Evolutionary conservation across 2,797 vertebrate genomes (phyloP), one percentile per base, ranked within the genome.

Genomic region (Eulemur coronatus): DNA sequence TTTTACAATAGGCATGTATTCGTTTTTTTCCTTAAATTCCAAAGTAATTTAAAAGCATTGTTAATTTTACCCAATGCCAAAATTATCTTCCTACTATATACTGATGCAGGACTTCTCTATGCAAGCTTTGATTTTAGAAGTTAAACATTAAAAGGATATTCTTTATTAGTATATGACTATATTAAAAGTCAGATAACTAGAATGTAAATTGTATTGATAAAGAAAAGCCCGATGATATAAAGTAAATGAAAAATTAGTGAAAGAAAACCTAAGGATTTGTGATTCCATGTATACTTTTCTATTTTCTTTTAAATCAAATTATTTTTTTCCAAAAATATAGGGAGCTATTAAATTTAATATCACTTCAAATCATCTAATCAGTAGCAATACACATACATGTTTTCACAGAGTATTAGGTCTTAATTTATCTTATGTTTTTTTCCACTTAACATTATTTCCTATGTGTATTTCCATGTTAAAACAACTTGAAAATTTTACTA

Each of bases 281-380:
- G 18, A 96, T 33, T 89, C 67, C 9, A 73, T 33, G 65, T n/a
- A 59, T 28, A 55, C 33, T 52, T 90, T 78, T 59, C 59, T 61
- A 75, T 82, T 82, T 92, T 87, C 84, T 90, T 88, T 84, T 41
- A 93, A 96, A 87, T 90, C 41, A 89, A 89, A 85, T 63, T 89
- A 48, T 59, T 52, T 78, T 61, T 52, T 72, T 43, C 65, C 63
- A 35, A 48, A 90, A 76, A 63, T 35, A 89, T 69, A 48, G 61
- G 35, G 24, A 82, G 13, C 2, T 22, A 80, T 70, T 67, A 59
- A 75, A 41, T 59, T n/a, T 76, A 22, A 85, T 10, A 80, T 30
- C 61, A 61, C 61, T 87, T 89, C 43, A 55, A 81, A 79, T 55
- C 55, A 79, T 65, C 38, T 80, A 15, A 78, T 43, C 41, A 59